Evolutionary conservation across 2,797 vertebrate genomes (phyloP), one percentile per base, ranked within the genome.

Genomic region (Spea hammondii): DNA sequence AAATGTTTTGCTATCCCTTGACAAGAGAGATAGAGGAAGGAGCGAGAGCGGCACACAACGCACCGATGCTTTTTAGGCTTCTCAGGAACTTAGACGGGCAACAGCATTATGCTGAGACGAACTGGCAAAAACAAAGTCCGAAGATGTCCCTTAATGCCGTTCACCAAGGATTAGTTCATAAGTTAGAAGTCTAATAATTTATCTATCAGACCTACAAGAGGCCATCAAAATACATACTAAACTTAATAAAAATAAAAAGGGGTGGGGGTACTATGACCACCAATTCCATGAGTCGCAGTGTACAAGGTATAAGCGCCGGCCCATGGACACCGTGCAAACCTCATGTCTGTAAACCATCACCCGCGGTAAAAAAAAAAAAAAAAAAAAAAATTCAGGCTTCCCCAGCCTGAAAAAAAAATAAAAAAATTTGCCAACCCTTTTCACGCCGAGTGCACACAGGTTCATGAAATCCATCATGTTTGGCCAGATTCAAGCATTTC

Each of bases 261-360:
- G 51, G n/a, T n/a, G 12, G n/a, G 12, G 12, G 14, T 12, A 17
- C 17, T 46, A 7, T 55, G 8, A 55, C n/a, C 55, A 51, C 14
- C n/a, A 65, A 32, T 62, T 11, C 59, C 57, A 70, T 54, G 72
- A 32, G 51, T 51, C 62, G 65, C n/a, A 55, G 49, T 69, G 45
- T 17, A 68, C 67, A 48, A 14, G 1, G 50, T 70, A 48, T 17
- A 64, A 77, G 74, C 9, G 74, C 74, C 68, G 62, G 69, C 79
- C 54, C 60, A 54, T 72, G 74, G 79, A 51, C 74, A 72, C 32
- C 46, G 49, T 69, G 70, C 70, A 71, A 54, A 77, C 44, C 55
- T 59, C 44, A 46, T 8, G 49, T 48, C 10, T 69, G 74, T n/a
- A 69, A 73, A 77, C 66, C 17, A 53, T 62, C 74, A 60, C 60